These are phyloP conservation scores for Protonibea diacanthus DNA, from an alignment of 2,797 vertebrate species.

Conservation along the genomic window DNA sequence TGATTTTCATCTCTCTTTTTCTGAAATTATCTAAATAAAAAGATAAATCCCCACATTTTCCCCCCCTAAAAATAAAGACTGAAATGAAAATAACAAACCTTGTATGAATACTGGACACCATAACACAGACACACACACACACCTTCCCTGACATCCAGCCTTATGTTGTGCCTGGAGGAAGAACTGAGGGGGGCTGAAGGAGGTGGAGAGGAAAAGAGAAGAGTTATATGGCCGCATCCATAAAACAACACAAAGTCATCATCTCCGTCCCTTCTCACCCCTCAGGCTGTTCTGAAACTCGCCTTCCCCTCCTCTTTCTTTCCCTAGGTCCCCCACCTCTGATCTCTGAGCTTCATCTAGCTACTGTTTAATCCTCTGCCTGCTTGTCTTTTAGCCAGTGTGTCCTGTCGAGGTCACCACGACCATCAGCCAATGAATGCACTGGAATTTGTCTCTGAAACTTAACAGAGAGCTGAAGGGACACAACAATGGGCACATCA, in stretches of 20 bases:
- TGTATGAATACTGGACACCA: neutral
- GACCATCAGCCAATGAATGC: neutral
- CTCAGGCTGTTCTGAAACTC: constrained; percentile 33
- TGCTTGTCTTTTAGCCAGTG: constrained; percentile 26
- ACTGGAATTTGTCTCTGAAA: neutral
- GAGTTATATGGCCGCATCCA: constrained; percentile 45
- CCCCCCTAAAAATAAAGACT: neutral
- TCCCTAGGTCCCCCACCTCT: constrained; percentile 32
- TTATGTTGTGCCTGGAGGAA: constrained; percentile 62
- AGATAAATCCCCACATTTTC: neutral
- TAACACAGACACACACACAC: neutral
- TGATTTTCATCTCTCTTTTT: neutral
- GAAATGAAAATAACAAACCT: neutral
- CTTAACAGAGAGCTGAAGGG: neutral
- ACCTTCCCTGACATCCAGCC: constrained; percentile 45
- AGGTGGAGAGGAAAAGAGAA: constrained; percentile 11
- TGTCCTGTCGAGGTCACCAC: neutral
- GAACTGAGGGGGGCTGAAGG: neutral
- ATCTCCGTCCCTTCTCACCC: constrained; percentile 4
- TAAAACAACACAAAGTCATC: constrained; percentile 58
- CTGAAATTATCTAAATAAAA: neutral
- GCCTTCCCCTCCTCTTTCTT: constrained; percentile 11
- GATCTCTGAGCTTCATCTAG: constrained; percentile 52
- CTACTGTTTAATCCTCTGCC: constrained; percentile 41
- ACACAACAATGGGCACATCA: neutral